Evolutionary conservation across 2,113 vertebrate species (phyloP).

Genomic region (Mystacornis crossleyi): DNA sequence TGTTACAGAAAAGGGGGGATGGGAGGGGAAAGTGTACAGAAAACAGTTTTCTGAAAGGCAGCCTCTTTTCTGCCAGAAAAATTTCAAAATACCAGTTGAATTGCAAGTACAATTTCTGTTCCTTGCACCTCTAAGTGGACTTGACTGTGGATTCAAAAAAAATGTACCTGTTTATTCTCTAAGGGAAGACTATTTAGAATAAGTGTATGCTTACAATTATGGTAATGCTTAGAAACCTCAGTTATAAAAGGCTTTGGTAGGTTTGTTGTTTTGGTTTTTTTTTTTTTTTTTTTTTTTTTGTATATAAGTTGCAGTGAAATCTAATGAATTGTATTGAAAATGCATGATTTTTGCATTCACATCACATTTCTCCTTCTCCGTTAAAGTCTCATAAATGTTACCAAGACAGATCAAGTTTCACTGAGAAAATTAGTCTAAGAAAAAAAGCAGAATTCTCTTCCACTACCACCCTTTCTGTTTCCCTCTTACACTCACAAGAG

Average conservation of each 20-base stretch:
- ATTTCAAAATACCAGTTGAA: slow-evolving; percentile 40
- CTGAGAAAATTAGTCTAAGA: slow-evolving; percentile 62
- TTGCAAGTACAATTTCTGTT: slow-evolving; percentile 45
- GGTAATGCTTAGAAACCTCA: neutral
- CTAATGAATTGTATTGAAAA: slow-evolving; percentile 70
- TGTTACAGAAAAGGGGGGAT: neutral
- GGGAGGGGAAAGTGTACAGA: neutral
- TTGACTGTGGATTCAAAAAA: slow-evolving; percentile 13
- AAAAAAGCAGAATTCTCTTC: slow-evolving; percentile 42
- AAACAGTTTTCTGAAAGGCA: slow-evolving; percentile 34
- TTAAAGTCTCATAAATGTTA: slow-evolving; percentile 52
- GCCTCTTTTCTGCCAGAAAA: neutral
- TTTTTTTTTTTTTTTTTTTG: neutral
- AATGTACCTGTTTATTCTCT: slow-evolving; percentile 34
- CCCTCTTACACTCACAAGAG: neutral
- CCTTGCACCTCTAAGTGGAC: slow-evolving; percentile 46
- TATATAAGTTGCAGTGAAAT: slow-evolving; percentile 57
- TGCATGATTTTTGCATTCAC: slow-evolving; percentile 58
- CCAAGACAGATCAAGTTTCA: slow-evolving; percentile 37
- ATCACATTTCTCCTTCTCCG: slow-evolving; percentile 44
- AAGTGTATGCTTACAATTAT: slow-evolving; percentile 37
- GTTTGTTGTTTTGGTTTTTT: too few relatives aligned
- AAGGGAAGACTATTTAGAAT: slow-evolving; percentile 21
- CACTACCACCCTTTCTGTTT: neutral
- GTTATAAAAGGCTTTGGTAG: neutral